Evolutionary conservation across 1,140 invertebrate species (phyloP), one percentile per base, ranked within the genome.

Genomic region (Copidosoma floridanum): DNA sequence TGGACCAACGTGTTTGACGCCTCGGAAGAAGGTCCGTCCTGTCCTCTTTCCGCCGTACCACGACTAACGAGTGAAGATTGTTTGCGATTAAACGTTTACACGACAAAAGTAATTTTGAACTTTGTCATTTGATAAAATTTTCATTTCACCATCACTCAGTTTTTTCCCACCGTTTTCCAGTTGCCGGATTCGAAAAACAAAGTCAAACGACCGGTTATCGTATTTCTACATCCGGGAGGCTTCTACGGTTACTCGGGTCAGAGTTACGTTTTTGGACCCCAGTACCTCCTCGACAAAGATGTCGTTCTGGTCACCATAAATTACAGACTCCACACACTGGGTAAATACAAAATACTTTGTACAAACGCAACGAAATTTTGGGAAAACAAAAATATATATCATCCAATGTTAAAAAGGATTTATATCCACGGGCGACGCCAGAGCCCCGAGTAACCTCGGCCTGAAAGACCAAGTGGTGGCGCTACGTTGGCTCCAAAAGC

Each of bases 241-340:
- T 85, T 83, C 63, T 82, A 81, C 35, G 61, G 72, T 0, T 80
- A 79, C 1, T 84, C 84, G 5, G 81, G 16, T 56, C 79, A 72
- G 71, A 81, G 66, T 32, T 81, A 80, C 51, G 65, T 82, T 21
- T 82, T 78, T 2, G 85, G 84, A 0, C 85, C 86, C 0, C 79
- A 87, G 66, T 86, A 85, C 61, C 69, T 90, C 3, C 76, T 89
- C 61, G 84, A 88, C 64, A 75, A 82, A 21, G 84, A 87, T 60
- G 67, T 89, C 37, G 84, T 91, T 10, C 79, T 86, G 3, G 85
- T 91, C 2, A 87, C 86, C 0, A 82, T 89, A 14, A 91, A 91
- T 26, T 29, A 38, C 16, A 23, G 32, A 12, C n/a, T 43, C 6
- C 23, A 16, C 7, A 20, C 41, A 21, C 67, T 86, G 47, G 85